Evolutionary conservation across 2,888 invertebrate species (phyloP).

Genomic region (Cryptus armator): DNA sequence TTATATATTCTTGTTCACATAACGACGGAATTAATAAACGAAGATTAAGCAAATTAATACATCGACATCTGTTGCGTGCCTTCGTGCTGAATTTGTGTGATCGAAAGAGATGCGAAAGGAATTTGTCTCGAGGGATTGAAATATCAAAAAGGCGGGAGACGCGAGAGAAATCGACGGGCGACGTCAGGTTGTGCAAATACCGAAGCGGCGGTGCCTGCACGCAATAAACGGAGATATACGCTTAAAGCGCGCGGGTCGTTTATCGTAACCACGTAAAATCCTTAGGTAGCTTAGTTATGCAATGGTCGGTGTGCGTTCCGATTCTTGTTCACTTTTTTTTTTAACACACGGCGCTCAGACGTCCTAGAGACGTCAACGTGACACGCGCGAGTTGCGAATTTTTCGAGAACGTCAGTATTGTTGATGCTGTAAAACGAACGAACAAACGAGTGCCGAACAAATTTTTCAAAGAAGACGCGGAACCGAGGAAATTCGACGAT

Average conservation of each 20-base stretch:
- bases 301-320: constrained; percentile 43
- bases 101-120: too few species aligned
- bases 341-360: constrained; percentile 45
- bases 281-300: constrained; percentile 49
- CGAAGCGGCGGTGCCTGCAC: neutral
- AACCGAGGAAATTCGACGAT: neutral
- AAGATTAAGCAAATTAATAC: too few species aligned
- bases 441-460: too few species aligned
- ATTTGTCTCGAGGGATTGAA: too few species aligned
- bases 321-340: constrained; percentile 16
- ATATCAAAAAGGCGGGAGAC: too few species aligned
- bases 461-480: too few species aligned
- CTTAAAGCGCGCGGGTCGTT: constrained; percentile 7
- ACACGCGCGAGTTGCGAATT: constrained; percentile 1
- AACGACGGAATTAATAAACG: too few species aligned
- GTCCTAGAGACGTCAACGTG: constrained; percentile 47
- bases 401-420: neutral
- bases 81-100: too few species aligned
- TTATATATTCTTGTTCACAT: too few species aligned
- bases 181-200: neutral
- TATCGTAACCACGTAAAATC: constrained; percentile 41
- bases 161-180: neutral
- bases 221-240: neutral
- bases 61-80: too few species aligned
- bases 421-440: neutral